Evolutionary conservation across 2,888 invertebrate genomes (phyloP).

Genomic region (Boloria selene): DNA sequence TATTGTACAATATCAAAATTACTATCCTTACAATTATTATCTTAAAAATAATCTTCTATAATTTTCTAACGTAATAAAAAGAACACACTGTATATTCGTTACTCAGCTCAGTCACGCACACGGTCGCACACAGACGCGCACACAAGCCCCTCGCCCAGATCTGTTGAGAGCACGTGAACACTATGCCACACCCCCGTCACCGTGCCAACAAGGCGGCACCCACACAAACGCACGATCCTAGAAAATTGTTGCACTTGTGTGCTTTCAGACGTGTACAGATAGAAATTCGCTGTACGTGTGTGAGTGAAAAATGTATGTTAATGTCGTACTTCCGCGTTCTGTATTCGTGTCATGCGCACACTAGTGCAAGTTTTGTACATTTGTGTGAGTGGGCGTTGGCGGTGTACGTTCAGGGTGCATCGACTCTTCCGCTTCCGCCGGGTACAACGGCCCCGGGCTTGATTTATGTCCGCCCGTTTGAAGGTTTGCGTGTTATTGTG

Average conservation of each 20-base stretch:
- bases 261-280: slow-evolving; percentile 52
- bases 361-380: slow-evolving; percentile 5
- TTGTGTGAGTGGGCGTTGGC: slow-evolving; percentile 34
- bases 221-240: slow-evolving; percentile 53
- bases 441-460: slow-evolving; percentile 75
- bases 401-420: slow-evolving; percentile 72
- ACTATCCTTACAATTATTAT: not conserved
- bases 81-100: slow-evolving; percentile 42
- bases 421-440: slow-evolving; percentile 76
- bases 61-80: slow-evolving; percentile 18
- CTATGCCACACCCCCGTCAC: slow-evolving; percentile 69
- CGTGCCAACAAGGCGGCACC: slow-evolving; percentile 67
- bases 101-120: slow-evolving; percentile 48
- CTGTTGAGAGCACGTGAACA: slow-evolving; percentile 47
- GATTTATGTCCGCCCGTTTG: slow-evolving; percentile 71
- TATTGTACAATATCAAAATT: too few species aligned
- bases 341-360: slow-evolving; percentile 71
- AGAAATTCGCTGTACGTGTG: slow-evolving; percentile 48
- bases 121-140: slow-evolving; percentile 47
- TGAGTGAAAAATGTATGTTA: slow-evolving; percentile 73
- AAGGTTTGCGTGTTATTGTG: slow-evolving; percentile 74
- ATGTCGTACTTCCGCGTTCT: slow-evolving; percentile 74
- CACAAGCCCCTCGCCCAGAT: slow-evolving; percentile 50
- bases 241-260: slow-evolving; percentile 51
- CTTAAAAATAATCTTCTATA: not conserved